Evolutionary conservation across 2,888 invertebrate species (phyloP), one percentile per base, ranked within the genome.

Genomic region (Macrostomum cliftonense): DNA sequence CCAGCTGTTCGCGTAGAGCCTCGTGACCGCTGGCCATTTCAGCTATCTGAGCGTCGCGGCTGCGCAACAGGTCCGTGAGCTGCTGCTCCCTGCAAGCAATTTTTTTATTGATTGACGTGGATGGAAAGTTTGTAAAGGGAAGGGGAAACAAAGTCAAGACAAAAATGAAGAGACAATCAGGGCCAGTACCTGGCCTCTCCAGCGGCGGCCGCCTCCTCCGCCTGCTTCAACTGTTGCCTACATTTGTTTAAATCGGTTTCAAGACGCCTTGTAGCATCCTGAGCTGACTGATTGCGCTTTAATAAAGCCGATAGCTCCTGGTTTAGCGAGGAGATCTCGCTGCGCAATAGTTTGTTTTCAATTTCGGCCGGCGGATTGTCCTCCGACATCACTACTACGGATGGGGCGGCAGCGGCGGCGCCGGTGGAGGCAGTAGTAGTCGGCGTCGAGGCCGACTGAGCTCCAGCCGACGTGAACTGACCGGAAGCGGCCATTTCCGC

Each of bases 321-420:
- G 56, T 74, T 75, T 2, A 76, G 62, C 43, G 73, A 73, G 39
- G 71, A 61, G 13, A 76, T 65, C 63, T 76, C 76, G 59, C 70
- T 74, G 55, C 70, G 68, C 46, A 76, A 61, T 51, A 72, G 58
- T 47, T 65, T 61, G 54, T 71, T 71, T 52, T 68, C 68, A 13
- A 65, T 56, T 45, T 64, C 64, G 20, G 65, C 50, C 14, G 64
- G 61, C 9, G 20, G 28, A 16, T 43, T 28, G 28, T 43, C 16
- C 14, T n/a, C 19, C 2, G 43, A 7, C 19, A 28, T 28, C 28
- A 28, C 28, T 19, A 20, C 12, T 20, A 12, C 11, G 17, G 13
- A 13, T 13, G 13, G 39, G 13, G 13, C 39, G 39, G 13, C 39
- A 13, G 39, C 13, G 39, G 39, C 21, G 43, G 43, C 2, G 43